Evolutionary conservation across 2,888 invertebrate species (phyloP), one percentile per base, ranked within the genome.

Genomic region (Uropetala carovei): DNA sequence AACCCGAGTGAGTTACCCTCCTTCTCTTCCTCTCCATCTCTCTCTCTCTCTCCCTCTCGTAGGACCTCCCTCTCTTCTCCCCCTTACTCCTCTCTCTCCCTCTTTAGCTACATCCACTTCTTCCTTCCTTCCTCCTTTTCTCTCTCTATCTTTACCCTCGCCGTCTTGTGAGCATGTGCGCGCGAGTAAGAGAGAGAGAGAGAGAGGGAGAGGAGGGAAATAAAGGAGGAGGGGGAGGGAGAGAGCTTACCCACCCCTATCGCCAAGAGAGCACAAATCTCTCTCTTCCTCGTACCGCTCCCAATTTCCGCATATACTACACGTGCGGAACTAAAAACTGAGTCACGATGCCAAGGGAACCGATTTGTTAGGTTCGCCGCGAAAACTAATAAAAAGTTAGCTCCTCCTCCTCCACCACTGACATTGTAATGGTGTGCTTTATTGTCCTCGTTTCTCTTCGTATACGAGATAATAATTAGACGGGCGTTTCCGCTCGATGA

Each of bases 1-100:
- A 89, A 56, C 64, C 89, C 89, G 64, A 89, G 89, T 27, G 85
- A 27, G 58, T 59, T 30, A 14, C 82, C 82, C 27, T 30, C 30
- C 81, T n/a, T 5, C 13, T 18, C 64, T 5, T 0, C 11, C 64
- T n/a, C n/a, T n/a, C 30, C 57, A 43, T n/a, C 18, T 0, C 16
- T 56, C 18, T 56, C 43, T n/a, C 64, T 5, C 13, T 18, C 64
- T 5, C 11, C 11, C 64, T n/a, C n/a, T n/a, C 30, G 56, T n/a
- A 16, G 82, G 9, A 57, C 57, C 83, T n/a, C 18, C 7, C 16
- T 56, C 18, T 56, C 43, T 83, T 13, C 43, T 43, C 43, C 43
- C 5, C 43, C 43, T 3, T 3, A 3, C 43, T 5, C 43, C 43
- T 43, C 43, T 43, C 43, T 43, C 43, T 43, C 43, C 43, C 1